Percentiles rank a stretch among this genome's conserved stretches.
phyloP scores from a whole-genome alignment of 1,140 invertebrate species.

The Tenebrio molitor region DNA sequence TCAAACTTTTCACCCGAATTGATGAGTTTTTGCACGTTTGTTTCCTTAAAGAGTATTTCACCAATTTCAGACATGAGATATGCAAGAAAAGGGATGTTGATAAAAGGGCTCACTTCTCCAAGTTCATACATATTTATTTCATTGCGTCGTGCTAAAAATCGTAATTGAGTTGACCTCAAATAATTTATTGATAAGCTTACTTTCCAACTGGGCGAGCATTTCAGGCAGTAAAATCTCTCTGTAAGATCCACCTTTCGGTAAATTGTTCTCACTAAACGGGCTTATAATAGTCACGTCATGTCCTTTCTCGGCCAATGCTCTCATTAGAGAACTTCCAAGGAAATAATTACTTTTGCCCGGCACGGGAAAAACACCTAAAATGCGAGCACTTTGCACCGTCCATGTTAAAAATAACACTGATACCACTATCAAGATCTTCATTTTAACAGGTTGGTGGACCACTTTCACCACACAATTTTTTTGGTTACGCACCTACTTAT shows the following conservation, averaged over 20 bases:
- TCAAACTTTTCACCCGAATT: constrained; percentile 65
- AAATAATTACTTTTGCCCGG: constrained; percentile 78
- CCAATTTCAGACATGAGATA: constrained; percentile 63
- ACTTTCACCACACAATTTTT: too few species aligned
- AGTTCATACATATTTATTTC: constrained; percentile 18
- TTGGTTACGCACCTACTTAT: too few species aligned
- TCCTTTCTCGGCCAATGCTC: constrained; percentile 73
- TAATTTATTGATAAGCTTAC: constrained; percentile 36
- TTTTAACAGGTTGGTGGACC: neutral
- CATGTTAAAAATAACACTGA: neutral
- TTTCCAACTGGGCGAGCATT: neutral
- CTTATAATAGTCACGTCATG: constrained; percentile 79
- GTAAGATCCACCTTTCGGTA: constrained; percentile 60
- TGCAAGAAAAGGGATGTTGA: constrained; percentile 30
- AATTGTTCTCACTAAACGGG: constrained; percentile 69
- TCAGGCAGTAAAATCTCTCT: constrained; percentile 47
- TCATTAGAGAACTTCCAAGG: constrained; percentile 74
- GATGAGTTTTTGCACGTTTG: constrained; percentile 50
- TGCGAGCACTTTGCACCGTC: constrained; percentile 59
- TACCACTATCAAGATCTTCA: neutral
- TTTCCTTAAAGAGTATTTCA: constrained; percentile 48
- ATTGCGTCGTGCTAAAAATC: constrained; percentile 55
- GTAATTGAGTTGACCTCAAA: constrained; percentile 61
- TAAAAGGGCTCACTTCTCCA: neutral
- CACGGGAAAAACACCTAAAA: constrained; percentile 77